phyloP scores from a whole-genome alignment of 1,140 invertebrate genomes.

The Vollenhovia emeryi region DNA sequence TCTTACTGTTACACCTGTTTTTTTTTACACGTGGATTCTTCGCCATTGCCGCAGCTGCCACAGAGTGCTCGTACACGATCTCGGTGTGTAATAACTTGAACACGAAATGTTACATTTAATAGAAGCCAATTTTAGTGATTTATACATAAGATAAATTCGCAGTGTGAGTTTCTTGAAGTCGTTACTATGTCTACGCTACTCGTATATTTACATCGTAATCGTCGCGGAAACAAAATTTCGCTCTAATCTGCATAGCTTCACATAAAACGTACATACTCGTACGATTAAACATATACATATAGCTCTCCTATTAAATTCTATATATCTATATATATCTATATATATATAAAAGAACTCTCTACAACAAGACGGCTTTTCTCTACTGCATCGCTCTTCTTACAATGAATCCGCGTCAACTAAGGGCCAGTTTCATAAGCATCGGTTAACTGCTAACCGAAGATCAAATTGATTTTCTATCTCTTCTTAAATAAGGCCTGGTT shows the following conservation, averaged over 20 bases:
- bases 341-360: conserved; percentile 52
- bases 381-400: conserved; percentile 17
- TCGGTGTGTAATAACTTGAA: conserved; percentile 20
- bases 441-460: too few species aligned
- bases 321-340: conserved; percentile 34
- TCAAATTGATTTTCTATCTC: too few species aligned
- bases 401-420: background rate
- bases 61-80: conserved; percentile 9
- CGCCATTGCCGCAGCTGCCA: conserved; percentile 19
- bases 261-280: conserved; percentile 44
- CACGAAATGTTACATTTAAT: conserved; percentile 1
- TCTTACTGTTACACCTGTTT: conserved; percentile 51
- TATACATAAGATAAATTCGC: conserved; percentile 36
- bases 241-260: conserved; percentile 16
- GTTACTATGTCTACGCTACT: conserved; percentile 20
- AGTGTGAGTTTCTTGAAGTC: conserved; percentile 27
- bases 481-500: too few species aligned
- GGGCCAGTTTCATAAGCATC: too few species aligned
- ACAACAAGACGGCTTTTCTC: conserved; percentile 31
- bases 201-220: conserved; percentile 42
- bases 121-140: conserved; percentile 41
- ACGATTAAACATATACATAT: conserved; percentile 37
- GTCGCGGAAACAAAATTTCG: conserved; percentile 31
- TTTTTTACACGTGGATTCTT: conserved; percentile 39
- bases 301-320: conserved; percentile 44